Percentiles rank a stretch among this genome's conserved stretches.
Conservation (phyloP, 2,113 vertebrate species). For the Benitochromis conjunctus region DNA sequence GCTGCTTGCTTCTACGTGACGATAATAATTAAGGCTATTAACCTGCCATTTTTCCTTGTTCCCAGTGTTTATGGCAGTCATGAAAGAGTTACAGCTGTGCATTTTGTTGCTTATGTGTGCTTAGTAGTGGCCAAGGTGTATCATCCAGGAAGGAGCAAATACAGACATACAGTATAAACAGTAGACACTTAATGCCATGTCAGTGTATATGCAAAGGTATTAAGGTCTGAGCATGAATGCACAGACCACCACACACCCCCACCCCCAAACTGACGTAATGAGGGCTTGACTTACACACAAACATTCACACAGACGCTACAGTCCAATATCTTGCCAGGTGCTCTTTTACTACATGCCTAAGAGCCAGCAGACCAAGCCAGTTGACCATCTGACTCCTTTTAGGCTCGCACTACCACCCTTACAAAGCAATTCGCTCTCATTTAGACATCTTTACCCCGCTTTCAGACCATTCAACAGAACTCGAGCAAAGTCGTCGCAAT, state of each 20-base stretch:
- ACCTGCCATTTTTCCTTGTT: background rate
- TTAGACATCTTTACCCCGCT: background rate
- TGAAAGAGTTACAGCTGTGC: background rate
- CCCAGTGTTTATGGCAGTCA: background rate
- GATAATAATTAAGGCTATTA: background rate
- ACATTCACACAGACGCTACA: slow-evolving; percentile 18
- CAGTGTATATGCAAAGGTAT: slow-evolving; percentile 30
- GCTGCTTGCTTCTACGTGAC: background rate
- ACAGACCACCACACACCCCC: slow-evolving; percentile 37
- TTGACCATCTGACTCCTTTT: slow-evolving; percentile 10
- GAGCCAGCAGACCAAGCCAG: background rate
- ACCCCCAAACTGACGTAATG: slow-evolving; percentile 39
- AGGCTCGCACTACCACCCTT: background rate
- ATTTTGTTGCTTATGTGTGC: slow-evolving; percentile 1
- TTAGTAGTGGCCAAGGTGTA: slow-evolving; percentile 6
- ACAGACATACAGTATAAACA: background rate
- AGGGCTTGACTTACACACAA: slow-evolving; percentile 30
- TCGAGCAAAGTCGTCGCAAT: slow-evolving; percentile 7
- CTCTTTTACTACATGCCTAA: slow-evolving; percentile 6
- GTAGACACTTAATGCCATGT: background rate
- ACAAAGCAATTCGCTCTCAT: background rate
- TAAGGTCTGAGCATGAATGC: slow-evolving; percentile 26
- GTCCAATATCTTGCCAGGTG: slow-evolving; percentile 43
- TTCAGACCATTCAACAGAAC: background rate
- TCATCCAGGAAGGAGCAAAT: slow-evolving; percentile 21